Conservation (phyloP, 2,113 vertebrate species). For the Marcusenius ussheri region DNA sequence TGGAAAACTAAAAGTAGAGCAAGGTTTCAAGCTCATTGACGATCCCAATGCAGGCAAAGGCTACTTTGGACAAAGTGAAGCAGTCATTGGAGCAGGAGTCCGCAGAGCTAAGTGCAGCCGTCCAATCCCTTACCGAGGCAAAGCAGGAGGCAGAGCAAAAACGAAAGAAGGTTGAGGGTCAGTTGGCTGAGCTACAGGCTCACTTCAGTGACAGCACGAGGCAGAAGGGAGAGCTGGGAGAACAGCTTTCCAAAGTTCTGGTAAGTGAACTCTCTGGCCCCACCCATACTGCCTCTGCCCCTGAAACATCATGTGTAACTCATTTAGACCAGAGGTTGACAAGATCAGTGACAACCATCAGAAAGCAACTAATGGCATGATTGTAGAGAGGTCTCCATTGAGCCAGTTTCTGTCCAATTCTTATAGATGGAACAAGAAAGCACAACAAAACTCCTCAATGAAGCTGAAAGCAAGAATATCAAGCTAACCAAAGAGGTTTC, state of each 20-base stretch:
- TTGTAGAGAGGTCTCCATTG: not conserved
- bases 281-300: not conserved
- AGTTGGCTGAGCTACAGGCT: conserved; percentile 77
- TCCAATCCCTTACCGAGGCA: conserved; percentile 65
- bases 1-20: not conserved
- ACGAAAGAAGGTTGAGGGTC: conserved; percentile 85
- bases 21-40: not conserved
- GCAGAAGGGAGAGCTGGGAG: conserved; percentile 72
- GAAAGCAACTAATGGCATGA: not conserved
- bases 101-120: conserved; percentile 62
- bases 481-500: conserved; percentile 85
- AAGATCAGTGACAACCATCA: not conserved
- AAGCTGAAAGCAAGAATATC: conserved; percentile 81
- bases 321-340: not conserved
- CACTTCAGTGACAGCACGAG: conserved; percentile 74
- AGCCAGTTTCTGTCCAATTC: not conserved
- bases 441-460: conserved; percentile 67
- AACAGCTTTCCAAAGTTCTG: conserved; percentile 73
- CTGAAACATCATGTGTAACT: not conserved
- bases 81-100: conserved; percentile 83
- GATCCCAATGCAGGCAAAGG: conserved; percentile 62
- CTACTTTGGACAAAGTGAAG: conserved; percentile 82
- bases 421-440: conserved; percentile 77
- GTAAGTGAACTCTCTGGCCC: conserved; percentile 49
- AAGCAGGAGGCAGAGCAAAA: conserved; percentile 89